Evolutionary conservation across 2,113 vertebrate genomes (phyloP).

Genomic region (Bombycilla garrulus): DNA sequence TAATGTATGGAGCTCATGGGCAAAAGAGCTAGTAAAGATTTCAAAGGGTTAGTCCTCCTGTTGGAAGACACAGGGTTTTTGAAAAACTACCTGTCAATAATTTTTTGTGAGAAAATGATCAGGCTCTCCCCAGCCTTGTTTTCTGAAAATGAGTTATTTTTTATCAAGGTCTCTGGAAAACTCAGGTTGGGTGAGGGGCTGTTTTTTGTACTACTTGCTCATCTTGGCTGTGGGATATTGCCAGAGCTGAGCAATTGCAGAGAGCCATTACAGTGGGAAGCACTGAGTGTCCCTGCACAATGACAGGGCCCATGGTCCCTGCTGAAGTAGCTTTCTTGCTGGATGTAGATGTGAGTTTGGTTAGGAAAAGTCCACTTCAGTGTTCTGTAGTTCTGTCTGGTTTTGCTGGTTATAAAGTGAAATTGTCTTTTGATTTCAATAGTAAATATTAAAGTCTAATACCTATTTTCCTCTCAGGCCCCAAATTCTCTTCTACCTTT

Average conservation of each 20-base stretch:
- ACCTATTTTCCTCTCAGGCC: not conserved
- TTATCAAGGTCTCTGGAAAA: not conserved
- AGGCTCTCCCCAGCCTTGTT: not conserved
- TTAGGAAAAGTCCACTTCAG: not conserved
- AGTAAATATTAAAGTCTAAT: not conserved
- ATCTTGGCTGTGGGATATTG: not conserved
- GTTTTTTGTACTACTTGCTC: not conserved
- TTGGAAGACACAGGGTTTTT: rapidly evolving
- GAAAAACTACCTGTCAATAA: not conserved
- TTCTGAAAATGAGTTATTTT: not conserved
- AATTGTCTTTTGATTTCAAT: not conserved
- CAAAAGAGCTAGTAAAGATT: not conserved
- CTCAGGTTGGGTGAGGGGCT: not conserved
- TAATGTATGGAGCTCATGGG: not conserved
- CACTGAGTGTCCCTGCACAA: not conserved
- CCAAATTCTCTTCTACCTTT: not conserved
- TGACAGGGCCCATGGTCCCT: not conserved
- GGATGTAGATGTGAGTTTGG: not conserved
- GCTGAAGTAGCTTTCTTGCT: not conserved
- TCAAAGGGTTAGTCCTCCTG: not conserved
- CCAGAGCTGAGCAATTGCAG: not conserved
- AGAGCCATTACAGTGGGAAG: rapidly evolving
- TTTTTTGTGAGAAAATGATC: not conserved
- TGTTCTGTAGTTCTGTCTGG: not conserved
- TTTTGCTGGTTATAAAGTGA: not conserved